These are phyloP conservation scores for Novumbra hubbsi DNA, from an alignment of 2,797 vertebrate species.

Conservation along the genomic window DNA sequence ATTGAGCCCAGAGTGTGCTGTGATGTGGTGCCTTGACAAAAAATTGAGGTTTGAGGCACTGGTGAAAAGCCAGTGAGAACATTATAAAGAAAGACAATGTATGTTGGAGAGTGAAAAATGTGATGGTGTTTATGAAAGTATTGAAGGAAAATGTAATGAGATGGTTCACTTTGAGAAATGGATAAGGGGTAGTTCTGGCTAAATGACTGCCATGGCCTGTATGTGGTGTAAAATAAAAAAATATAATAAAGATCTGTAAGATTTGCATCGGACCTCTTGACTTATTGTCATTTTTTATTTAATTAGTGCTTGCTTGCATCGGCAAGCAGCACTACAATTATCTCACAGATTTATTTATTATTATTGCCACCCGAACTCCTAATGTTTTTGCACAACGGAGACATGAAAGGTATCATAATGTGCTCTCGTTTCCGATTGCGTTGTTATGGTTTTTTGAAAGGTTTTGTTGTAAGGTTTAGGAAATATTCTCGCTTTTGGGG, in stretches of 20 bases:
- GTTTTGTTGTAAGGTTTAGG: too few relatives aligned
- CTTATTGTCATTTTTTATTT: slow-evolving; percentile 31
- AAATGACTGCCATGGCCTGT: slow-evolving; percentile 51
- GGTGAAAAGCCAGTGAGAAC: slow-evolving; percentile 41
- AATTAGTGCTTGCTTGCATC: too few relatives aligned
- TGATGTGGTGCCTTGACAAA: slow-evolving; percentile 40
- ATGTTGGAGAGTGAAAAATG: slow-evolving; percentile 54
- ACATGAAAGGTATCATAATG: too few relatives aligned
- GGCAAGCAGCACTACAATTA: too few relatives aligned
- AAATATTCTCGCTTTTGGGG: too few relatives aligned
- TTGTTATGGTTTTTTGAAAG: too few relatives aligned
- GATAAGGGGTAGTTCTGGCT: slow-evolving; percentile 10
- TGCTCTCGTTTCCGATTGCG: too few relatives aligned
- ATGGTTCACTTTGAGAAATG: slow-evolving; percentile 14
- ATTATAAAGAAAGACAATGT: slow-evolving; percentile 37
- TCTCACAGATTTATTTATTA: too few relatives aligned
- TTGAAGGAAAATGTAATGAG: slow-evolving; percentile 25
- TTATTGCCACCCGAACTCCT: too few relatives aligned
- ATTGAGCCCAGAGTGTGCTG: slow-evolving; percentile 16
- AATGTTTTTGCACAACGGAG: too few relatives aligned
- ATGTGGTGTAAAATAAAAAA: slow-evolving; percentile 65
- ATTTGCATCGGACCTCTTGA: slow-evolving; percentile 64
- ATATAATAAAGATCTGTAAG: slow-evolving; percentile 82
- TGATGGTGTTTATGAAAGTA: slow-evolving; percentile 50
- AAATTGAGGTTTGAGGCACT: slow-evolving; percentile 26